phyloP scores from a whole-genome alignment of 2,888 invertebrate genomes.

The Torymus aiolomorphi region DNA sequence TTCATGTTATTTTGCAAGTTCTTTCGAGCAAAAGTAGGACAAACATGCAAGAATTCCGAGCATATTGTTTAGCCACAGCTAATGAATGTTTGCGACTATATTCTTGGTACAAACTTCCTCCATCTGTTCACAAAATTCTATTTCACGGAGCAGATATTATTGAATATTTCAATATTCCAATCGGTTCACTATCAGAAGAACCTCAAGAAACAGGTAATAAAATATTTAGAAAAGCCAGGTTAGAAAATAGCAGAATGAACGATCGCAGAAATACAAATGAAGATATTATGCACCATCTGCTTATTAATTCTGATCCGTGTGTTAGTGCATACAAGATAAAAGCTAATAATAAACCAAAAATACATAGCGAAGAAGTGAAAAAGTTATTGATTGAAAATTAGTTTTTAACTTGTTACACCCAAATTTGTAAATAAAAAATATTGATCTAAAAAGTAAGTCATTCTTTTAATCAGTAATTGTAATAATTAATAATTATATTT shows the following conservation, averaged over 20 bases:
- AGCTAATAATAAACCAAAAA: neutral
- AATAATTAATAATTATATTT: no score
- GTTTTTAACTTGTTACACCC: no score
- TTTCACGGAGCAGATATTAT: constrained; percentile 54
- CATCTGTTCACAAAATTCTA: constrained; percentile 58
- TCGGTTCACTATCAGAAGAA: constrained; percentile 50
- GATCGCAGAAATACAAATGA: constrained; percentile 11
- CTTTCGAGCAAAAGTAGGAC: constrained; percentile 13
- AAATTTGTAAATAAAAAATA: no score
- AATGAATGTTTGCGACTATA: constrained; percentile 56
- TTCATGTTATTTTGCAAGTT: constrained; percentile 39
- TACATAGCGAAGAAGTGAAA: neutral
- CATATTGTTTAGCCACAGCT: constrained; percentile 50
- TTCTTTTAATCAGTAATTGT: no score
- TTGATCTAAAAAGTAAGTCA: no score
- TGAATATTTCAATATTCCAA: constrained; percentile 32
- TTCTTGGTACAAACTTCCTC: constrained; percentile 28
- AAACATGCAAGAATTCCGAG: constrained; percentile 40
- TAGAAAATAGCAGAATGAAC: neutral
- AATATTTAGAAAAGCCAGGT: constrained; percentile 9
- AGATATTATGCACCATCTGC: constrained; percentile 15
- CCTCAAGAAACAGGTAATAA: constrained; percentile 43
- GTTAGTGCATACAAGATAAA: neutral
- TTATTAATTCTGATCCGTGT: constrained; percentile 12
- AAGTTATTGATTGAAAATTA: no score